Conservation (phyloP, 1,140 invertebrate genomes). For the Drosophila subpulchrella region DNA sequence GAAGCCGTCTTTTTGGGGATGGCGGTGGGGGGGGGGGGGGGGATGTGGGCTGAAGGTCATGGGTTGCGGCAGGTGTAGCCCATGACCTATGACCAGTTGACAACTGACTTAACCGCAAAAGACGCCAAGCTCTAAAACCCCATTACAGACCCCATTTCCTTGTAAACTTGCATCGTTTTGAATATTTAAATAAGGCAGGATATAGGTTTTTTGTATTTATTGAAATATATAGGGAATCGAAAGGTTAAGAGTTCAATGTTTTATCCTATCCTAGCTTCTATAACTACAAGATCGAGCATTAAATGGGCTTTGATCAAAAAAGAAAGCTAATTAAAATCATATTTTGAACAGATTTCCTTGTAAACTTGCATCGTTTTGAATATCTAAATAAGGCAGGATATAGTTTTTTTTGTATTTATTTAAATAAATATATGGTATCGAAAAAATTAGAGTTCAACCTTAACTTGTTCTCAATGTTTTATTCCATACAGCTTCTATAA, state of each 20-base stretch:
- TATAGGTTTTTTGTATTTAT: too few species aligned
- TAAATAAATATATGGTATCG: too few species aligned
- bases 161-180: neutral
- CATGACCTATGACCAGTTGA: conserved; percentile 14
- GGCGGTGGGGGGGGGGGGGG: too few species aligned
- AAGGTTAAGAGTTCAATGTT: too few species aligned
- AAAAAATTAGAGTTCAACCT: too few species aligned
- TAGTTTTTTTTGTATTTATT: too few species aligned
- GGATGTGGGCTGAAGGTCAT: conserved; percentile 15
- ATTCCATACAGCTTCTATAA: neutral
- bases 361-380: neutral
- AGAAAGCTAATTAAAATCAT: neutral
- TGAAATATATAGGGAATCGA: too few species aligned
- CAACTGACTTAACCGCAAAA: neutral
- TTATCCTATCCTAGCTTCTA: neutral
- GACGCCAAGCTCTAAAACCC: too few species aligned
- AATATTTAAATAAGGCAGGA: too few species aligned
- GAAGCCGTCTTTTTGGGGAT: conserved; percentile 13
- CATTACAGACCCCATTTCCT: neutral
- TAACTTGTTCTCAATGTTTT: neutral
- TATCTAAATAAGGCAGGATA: too few species aligned
- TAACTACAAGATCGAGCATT: neutral
- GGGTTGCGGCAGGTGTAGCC: neutral
- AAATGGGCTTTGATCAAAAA: neutral
- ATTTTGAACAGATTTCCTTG: neutral